Evolutionary conservation across 1,140 invertebrate genomes (phyloP), one percentile per base, ranked within the genome.

Genomic region (Heliothis virescens): DNA sequence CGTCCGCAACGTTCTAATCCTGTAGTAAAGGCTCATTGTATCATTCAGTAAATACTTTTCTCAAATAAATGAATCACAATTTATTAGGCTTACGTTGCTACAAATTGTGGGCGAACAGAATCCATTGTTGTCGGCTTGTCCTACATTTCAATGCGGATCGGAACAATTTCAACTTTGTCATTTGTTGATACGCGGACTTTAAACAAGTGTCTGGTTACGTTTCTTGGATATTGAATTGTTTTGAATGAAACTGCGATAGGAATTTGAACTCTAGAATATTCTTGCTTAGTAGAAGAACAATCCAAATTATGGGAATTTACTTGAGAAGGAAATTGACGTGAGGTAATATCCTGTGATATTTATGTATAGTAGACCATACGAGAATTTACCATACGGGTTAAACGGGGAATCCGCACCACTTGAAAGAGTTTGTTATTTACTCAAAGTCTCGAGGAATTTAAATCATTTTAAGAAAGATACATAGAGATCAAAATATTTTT

Each of bases 1-100:
- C 26, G 67, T 72, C 52, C 26, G 21, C 52, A 21, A 18, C 50
- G 34, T 55, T 57, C 29, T 72, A 55, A 72, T 57, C 52, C 48
- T 10, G 2, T 69, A 18, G 12, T 65, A 48, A 48, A 65, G 62
- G 11, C 9, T 47, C 41, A 18, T 48, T 48, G 5, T 65, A 15
- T n/a, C 12, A 13, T 13, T 5, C 29, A 71, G 67, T 71, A 69
- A 9, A n/a, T 67, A 67, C n/a, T 48, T 41, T 18, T 18, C 63
- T 18, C 16, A 71, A 71, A 71, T 29, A 71, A 71, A 71, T 71
- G 21, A 53, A 71, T 29, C 47, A 29, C 67, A 29, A 71, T 71
- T 71, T 71, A 15, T 71, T n/a, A 50, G n/a, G 62, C 63, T 67
- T 67, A 67, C 41, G 15, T 50, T 52, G 13, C 12, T 50, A 67